Base-by-base conservation (phyloP, 1,140 invertebrate genomes). In the Drosophila sp. region DNA sequence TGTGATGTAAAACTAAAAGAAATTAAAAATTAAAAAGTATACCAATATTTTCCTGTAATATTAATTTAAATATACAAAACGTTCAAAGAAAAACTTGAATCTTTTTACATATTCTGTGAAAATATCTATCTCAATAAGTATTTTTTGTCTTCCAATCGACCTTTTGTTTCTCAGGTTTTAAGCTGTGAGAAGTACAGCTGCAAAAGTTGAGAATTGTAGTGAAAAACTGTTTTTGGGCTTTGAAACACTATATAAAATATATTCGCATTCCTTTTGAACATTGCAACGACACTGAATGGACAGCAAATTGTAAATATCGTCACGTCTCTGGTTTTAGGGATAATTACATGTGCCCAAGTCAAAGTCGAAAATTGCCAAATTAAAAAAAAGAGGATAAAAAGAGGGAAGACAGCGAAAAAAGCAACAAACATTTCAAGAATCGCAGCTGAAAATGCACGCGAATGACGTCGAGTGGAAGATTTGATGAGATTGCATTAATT, bases 261-360 rank as follows among this genome's bases (percentile, higher is more conserved):
- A 78, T 81, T 78, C 79, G 64, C 74, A 82, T 75, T 78, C 75
- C 57, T 41, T 45, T 50, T 46, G 16, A 78, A 62, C 59, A 71
- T 70, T 59, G 61, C 57, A 76, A 64, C 65, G 61, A 62, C 72
- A 77, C 69, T 64, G 62, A 81, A 78, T 64, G 64, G 59, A 61
- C 66, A 78, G 54, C 71, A 83, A 79, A 69, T 75, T 79, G 80
- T 51, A 83, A 83, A 82, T 82, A 79, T 82, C 76, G 72, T 82
- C 80, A 79, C 80, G 80, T 83, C 84, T 82, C 62, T 79, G 80
- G 72, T 59, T 81, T 82, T 78, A 81, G 75, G 79, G 74, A 81
- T 81, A 81, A 81, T 81, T 81, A 78, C 79, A 59, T 81, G 74
- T 72, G 80, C 25, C 13, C 40, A 43, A 51, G 9, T 32, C 46